Percentiles rank a stretch among this genome's conserved stretches.
These are phyloP conservation scores for Callopanchax toddi DNA, from an alignment of 2,113 vertebrate species.

Conservation along the genomic window DNA sequence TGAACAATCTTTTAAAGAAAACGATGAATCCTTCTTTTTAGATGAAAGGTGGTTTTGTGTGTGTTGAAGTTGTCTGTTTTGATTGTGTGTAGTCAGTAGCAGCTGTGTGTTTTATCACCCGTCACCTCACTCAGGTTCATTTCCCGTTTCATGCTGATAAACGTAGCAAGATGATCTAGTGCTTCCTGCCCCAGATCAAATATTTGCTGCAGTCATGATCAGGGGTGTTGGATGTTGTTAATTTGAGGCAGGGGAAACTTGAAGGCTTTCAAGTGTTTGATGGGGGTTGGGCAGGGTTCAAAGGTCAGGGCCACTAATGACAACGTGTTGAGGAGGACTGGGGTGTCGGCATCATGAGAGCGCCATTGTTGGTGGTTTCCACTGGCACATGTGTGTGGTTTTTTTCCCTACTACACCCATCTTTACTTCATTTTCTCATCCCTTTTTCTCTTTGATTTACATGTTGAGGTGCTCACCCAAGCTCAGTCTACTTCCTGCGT, in stretches of 20 bases:
- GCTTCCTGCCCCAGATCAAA: constrained; percentile 70
- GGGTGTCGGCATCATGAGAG: constrained; percentile 52
- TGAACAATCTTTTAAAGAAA: too few relatives aligned
- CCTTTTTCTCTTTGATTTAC: constrained; percentile 44
- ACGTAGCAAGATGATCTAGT: constrained; percentile 64
- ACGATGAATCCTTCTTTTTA: too few relatives aligned
- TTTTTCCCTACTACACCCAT: background rate
- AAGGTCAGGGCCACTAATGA: constrained; percentile 73
- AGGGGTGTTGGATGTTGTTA: constrained; percentile 70
- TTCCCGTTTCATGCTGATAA: constrained; percentile 67
- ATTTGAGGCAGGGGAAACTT: constrained; percentile 67
- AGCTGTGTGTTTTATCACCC: constrained; percentile 60
- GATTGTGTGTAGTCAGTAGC: constrained; percentile 28
- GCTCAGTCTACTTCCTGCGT: constrained; percentile 70
- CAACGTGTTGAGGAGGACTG: constrained; percentile 68
- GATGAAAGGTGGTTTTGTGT: too few relatives aligned
- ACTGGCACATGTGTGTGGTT: constrained; percentile 15
- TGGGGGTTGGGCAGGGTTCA: constrained; percentile 72
- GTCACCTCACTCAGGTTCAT: constrained; percentile 60
- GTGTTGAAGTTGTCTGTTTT: constrained; percentile 17
- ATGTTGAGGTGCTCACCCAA: constrained; percentile 61
- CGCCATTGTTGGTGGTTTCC: constrained; percentile 65
- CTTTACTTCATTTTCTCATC: background rate
- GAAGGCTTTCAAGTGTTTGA: constrained; percentile 69
- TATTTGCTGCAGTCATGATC: constrained; percentile 70